phyloP scores from a whole-genome alignment of 1,140 invertebrate genomes.

The Drosophila sp. region DNA sequence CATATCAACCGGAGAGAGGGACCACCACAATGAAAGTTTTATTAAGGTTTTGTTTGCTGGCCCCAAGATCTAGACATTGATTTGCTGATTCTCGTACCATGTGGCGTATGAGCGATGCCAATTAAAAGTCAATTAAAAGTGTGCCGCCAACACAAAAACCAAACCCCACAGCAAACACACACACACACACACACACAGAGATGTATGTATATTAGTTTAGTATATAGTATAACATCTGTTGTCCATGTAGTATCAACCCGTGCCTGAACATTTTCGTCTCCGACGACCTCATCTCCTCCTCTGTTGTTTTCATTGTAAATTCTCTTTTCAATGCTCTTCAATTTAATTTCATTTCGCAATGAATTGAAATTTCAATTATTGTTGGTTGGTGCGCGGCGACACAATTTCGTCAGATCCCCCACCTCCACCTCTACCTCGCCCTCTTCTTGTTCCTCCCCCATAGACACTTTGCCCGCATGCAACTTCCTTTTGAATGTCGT shows the following conservation, averaged over 20 bases:
- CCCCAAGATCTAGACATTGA: constrained; percentile 21
- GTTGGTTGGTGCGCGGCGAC: constrained; percentile 49
- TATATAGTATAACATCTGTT: constrained; percentile 17
- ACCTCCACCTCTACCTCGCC: neutral
- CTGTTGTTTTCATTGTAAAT: constrained; percentile 26
- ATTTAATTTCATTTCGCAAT: constrained; percentile 80
- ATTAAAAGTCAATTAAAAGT: constrained; percentile 79
- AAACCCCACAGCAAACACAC: neutral
- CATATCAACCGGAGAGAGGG: constrained; percentile 42
- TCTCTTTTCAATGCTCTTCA: constrained; percentile 76
- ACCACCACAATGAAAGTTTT: constrained; percentile 41
- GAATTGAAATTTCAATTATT: constrained; percentile 76
- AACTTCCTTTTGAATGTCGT: constrained; percentile 68
- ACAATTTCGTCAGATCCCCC: constrained; percentile 52
- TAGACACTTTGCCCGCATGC: constrained; percentile 49
- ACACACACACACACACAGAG: neutral
- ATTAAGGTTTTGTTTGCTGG: constrained; percentile 27
- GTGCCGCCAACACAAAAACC: constrained; percentile 63
- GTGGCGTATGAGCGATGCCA: constrained; percentile 58
- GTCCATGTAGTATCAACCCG: constrained; percentile 40
- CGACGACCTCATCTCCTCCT: constrained; percentile 43
- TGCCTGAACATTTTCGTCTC: constrained; percentile 46
- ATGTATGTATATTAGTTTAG: neutral
- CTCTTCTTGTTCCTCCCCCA: neutral
- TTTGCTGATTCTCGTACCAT: constrained; percentile 23